A percentile compares a stretch with the other conserved stretches of the same genome.
These are phyloP conservation scores for Peromyscus polionotus DNA, from an alignment of 2,113 vertebrate species.

Conservation along the genomic window DNA sequence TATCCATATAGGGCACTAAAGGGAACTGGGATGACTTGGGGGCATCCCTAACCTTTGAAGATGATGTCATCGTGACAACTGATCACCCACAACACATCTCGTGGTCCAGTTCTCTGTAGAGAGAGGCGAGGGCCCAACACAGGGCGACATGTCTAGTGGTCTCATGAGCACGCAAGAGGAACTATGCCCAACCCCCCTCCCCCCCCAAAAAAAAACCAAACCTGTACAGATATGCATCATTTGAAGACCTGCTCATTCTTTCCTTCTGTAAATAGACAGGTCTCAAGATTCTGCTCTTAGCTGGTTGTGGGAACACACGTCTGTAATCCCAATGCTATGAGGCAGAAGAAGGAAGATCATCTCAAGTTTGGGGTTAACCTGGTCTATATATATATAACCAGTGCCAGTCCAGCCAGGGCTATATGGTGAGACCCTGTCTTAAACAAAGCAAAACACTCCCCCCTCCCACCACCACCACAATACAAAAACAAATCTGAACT, in stretches of 20 bases:
- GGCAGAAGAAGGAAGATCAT: not conserved
- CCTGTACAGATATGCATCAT: not conserved
- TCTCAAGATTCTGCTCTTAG: not conserved
- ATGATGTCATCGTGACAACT: slow-evolving; percentile 70
- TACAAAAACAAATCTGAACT: not conserved
- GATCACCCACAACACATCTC: slow-evolving; percentile 44
- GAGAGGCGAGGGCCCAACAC: not conserved
- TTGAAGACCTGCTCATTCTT: not conserved
- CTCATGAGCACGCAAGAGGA: not conserved
- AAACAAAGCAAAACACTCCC: not conserved
- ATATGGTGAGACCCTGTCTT: not conserved
- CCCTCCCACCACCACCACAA: not conserved
- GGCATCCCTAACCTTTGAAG: slow-evolving; percentile 82
- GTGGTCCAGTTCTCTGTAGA: slow-evolving; percentile 26
- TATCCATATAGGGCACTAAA: slow-evolving; percentile 70
- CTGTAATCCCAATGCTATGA: not conserved
- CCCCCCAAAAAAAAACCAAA: not conserved
- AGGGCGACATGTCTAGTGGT: not conserved
- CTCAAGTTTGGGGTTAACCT: not conserved
- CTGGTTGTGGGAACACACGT: not conserved
- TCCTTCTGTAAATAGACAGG: not conserved
- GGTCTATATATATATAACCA: not conserved
- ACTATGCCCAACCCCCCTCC: not conserved
- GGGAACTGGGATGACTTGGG: slow-evolving; percentile 78
- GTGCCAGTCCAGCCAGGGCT: not conserved